Conservation (phyloP, 2,888 invertebrate species). For the Eristalis arbustorum region DNA sequence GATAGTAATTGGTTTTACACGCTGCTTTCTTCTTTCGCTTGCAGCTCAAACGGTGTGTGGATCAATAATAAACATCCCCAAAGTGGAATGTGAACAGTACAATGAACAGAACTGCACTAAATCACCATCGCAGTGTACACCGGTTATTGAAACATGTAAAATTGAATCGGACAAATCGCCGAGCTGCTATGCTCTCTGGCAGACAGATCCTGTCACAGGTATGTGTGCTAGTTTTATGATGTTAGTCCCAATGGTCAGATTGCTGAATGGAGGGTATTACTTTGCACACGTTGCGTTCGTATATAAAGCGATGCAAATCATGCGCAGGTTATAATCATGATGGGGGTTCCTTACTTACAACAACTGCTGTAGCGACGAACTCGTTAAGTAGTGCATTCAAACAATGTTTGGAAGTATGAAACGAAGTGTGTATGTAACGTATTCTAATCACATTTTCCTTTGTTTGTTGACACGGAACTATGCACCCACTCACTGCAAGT, state of each 20-base stretch:
- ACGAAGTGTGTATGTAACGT: no score
- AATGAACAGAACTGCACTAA: conserved; percentile 76
- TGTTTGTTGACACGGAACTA: no score
- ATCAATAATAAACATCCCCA: conserved; percentile 71
- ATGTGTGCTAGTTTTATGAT: conserved; percentile 67
- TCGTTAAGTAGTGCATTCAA: neutral
- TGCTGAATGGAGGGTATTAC: neutral
- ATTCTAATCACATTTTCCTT: no score
- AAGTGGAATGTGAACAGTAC: conserved; percentile 77
- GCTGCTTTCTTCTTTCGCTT: conserved; percentile 12
- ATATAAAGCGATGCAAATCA: neutral
- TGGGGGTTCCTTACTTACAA: neutral
- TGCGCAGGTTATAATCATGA: neutral
- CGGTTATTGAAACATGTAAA: conserved; percentile 77
- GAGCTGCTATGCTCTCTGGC: conserved; percentile 93
- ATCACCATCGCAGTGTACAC: conserved; percentile 85
- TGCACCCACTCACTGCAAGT: no score
- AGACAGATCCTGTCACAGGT: conserved; percentile 84
- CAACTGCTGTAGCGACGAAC: neutral
- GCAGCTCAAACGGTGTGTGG: conserved; percentile 63
- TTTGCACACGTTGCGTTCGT: neutral
- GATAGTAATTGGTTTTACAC: conserved; percentile 38
- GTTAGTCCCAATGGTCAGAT: neutral
- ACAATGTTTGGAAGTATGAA: neutral
- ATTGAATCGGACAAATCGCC: conserved; percentile 87